Evolutionary conservation across 2,113 vertebrate genomes (phyloP), one percentile per base, ranked within the genome.

Genomic region (Spea multiplicata): DNA sequence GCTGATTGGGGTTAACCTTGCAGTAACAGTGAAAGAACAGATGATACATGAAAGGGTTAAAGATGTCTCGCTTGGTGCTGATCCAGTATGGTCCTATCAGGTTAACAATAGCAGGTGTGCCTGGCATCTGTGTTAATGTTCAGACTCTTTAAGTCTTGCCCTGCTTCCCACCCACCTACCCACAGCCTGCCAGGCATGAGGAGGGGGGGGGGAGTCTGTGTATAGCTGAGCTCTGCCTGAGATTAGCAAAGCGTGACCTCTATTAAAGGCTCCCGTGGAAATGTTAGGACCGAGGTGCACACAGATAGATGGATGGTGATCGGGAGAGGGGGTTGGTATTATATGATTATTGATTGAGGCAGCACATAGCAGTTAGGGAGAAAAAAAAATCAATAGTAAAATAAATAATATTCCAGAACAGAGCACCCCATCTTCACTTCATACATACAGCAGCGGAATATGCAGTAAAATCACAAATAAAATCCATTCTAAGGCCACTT

Each of bases 101-200:
- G 52, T 67, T 73, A 80, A 73, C 71, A 73, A 80, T 67, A 73
- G 64, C 77, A 67, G 71, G 77, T 73, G 71, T 74, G 78, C 68
- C 71, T 59, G 50, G 49, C 71, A 74, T 50, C 48, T 59, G 53
- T 61, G 53, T 46, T 50, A 17, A 53, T 77, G 55, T 61, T 49
- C 74, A 76, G 9, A 59, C 61, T 59, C 30, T 30, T 13, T 69
- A 47, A 46, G 16, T 9, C 48, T 17, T 17, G 14, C 16, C 5
- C 52, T 59, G 66, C 57, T 44, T n/a, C n/a, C 55, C 45, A 49
- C n/a, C 48, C 53, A 5, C n/a, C 71, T 64, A 50, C 78, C 78
- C 77, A 80, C 49, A 57, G n/a, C 9, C 61, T 80, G 71, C 62
- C 67, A 78, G 14, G 5, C 4, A 64, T 14, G 67, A 44, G 49